Percentiles rank a stretch among this genome's conserved stretches.
phyloP scores from a whole-genome alignment of 2,797 vertebrate species.

The Urocyon cinereoargenteus region DNA sequence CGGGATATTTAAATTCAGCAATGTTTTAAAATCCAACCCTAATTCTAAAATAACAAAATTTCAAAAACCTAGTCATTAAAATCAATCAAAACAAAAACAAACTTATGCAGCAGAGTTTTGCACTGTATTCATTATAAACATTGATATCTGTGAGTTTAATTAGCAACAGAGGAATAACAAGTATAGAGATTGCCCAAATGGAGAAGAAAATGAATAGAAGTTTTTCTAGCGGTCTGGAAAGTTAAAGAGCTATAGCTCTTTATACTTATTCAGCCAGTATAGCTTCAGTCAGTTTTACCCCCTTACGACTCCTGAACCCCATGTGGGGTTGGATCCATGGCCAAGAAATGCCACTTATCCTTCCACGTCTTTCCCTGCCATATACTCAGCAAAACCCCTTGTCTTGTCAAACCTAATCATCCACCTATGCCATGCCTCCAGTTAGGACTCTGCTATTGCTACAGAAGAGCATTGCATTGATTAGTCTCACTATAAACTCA shows the following conservation, averaged over 20 bases:
- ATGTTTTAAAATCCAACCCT: conserved; percentile 61
- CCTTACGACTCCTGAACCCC: neutral
- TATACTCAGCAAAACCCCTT: neutral
- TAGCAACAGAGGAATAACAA: conserved; percentile 44
- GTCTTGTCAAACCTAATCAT: neutral
- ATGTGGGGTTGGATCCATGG: fast-evolving
- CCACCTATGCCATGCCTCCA: neutral
- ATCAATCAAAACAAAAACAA: conserved; percentile 66
- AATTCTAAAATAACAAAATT: conserved; percentile 47
- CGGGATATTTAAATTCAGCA: conserved; percentile 58
- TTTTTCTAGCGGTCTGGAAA: neutral
- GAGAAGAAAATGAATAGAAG: neutral
- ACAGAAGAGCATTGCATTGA: neutral
- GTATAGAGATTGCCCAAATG: neutral
- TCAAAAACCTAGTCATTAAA: conserved; percentile 54
- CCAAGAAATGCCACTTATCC: neutral
- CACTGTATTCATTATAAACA: conserved; percentile 54
- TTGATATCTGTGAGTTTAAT: neutral
- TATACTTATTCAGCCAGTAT: neutral
- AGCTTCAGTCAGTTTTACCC: neutral
- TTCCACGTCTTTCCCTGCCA: neutral
- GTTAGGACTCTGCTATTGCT: neutral
- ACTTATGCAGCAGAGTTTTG: neutral
- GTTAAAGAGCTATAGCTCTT: neutral
- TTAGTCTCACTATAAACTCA: neutral